phyloP scores from a whole-genome alignment of 2,797 vertebrate species.

The Dendrocincla tyrannina region DNA sequence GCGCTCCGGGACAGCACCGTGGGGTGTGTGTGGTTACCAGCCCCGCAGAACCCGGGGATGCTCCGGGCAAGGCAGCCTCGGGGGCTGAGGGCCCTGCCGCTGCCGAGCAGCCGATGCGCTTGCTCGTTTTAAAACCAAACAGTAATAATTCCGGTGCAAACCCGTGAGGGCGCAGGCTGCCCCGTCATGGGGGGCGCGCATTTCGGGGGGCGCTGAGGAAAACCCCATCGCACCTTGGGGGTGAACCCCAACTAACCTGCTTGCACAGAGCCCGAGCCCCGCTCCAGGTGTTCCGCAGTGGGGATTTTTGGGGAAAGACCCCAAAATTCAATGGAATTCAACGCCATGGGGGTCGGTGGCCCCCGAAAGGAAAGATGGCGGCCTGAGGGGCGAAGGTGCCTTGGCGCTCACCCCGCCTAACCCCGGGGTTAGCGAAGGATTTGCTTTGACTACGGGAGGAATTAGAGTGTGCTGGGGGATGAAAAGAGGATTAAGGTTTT shows the following conservation, averaged over 20 bases:
- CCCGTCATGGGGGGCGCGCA: too few species aligned
- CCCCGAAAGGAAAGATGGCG: background rate
- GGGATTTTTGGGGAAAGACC: background rate
- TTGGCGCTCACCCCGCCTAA: background rate
- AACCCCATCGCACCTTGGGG: too few species aligned
- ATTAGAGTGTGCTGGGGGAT: background rate
- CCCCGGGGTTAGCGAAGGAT: slow-evolving; percentile 14
- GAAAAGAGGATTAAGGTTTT: slow-evolving; percentile 32
- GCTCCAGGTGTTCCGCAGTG: background rate
- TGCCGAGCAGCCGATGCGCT: background rate
- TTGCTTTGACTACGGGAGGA: background rate
- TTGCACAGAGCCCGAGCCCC: background rate
- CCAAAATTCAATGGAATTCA: background rate
- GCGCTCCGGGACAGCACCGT: background rate
- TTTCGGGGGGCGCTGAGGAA: too few species aligned
- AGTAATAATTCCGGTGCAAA: too few species aligned
- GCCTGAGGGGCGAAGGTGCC: background rate
- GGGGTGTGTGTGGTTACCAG: background rate
- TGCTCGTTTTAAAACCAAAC: too few species aligned
- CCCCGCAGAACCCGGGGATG: background rate
- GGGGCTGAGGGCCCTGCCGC: background rate
- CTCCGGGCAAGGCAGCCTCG: background rate
- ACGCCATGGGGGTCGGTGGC: background rate
- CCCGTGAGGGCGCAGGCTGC: too few species aligned
- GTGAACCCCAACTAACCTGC: too few species aligned